Evolutionary conservation across 2,113 vertebrate genomes (phyloP).

Genomic region (Drymodes brunneopygia): DNA sequence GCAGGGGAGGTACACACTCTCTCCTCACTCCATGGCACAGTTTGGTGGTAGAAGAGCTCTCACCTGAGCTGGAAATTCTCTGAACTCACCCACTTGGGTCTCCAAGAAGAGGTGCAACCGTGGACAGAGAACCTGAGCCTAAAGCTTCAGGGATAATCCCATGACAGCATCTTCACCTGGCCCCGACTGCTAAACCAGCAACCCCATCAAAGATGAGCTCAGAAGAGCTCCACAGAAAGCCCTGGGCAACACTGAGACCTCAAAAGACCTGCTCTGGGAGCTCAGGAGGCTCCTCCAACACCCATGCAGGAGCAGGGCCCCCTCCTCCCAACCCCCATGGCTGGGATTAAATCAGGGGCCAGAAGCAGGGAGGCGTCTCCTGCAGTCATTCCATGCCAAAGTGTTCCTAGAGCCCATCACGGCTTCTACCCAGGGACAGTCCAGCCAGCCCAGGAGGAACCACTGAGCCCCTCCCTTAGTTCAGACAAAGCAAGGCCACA

Average conservation of each 20-base stretch:
- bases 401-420: neutral
- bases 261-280: neutral
- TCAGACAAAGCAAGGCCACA: neutral
- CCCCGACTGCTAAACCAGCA: neutral
- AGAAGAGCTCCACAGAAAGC: neutral
- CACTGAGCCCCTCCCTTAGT: rapidly evolving
- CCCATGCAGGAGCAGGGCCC: neutral
- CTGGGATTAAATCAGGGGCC: rapidly evolving
- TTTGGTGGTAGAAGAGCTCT: neutral
- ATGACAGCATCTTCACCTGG: neutral
- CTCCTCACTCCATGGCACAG: rapidly evolving
- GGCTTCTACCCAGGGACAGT: neutral
- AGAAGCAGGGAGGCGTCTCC: neutral
- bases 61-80: neutral
- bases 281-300: neutral
- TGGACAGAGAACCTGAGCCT: rapidly evolving
- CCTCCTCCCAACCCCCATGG: rapidly evolving
- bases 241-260: neutral
- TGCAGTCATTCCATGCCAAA: neutral
- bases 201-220: neutral
- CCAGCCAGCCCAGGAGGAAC: neutral
- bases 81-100: neutral
- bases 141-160: neutral
- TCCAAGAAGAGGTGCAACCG: neutral
- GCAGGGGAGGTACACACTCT: rapidly evolving